Percentiles rank a stretch among this genome's conserved stretches.
Conservation (phyloP, 2,113 vertebrate species). For the Equus przewalskii region DNA sequence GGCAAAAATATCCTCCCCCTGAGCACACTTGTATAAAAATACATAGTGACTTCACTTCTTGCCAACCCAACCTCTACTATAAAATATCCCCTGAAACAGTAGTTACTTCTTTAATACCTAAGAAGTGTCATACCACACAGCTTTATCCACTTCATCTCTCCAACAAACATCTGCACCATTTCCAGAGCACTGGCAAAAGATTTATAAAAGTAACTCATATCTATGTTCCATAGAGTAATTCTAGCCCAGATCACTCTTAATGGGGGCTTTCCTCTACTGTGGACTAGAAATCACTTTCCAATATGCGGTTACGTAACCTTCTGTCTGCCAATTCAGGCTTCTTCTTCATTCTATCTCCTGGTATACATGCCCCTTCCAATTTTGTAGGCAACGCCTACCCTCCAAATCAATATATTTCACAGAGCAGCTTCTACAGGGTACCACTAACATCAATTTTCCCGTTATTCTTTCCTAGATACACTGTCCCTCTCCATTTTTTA, state of each 20-base stretch:
- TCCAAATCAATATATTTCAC: slow-evolving; percentile 20
- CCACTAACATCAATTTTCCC: background rate
- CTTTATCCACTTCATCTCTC: background rate
- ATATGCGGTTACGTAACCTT: background rate
- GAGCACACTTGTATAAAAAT: background rate
- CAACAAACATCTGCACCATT: background rate
- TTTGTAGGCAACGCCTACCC: background rate
- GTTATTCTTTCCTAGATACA: background rate
- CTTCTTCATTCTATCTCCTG: background rate
- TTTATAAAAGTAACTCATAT: background rate
- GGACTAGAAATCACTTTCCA: slow-evolving; percentile 32
- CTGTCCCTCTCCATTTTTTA: background rate
- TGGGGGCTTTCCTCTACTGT: background rate
- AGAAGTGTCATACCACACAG: background rate
- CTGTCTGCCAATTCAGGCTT: background rate
- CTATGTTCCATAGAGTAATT: background rate
- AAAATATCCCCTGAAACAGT: background rate
- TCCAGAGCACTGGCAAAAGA: background rate
- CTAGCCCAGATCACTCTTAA: background rate
- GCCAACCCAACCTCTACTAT: background rate
- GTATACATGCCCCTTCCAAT: background rate
- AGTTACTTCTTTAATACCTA: slow-evolving; percentile 45
- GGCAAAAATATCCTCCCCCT: slow-evolving; percentile 6
- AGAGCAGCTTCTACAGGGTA: background rate
- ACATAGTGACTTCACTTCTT: background rate